A percentile compares a stretch with the other conserved stretches of the same genome.
Conservation (phyloP, 2,113 vertebrate genomes). For the Mormoops blainvillei region DNA sequence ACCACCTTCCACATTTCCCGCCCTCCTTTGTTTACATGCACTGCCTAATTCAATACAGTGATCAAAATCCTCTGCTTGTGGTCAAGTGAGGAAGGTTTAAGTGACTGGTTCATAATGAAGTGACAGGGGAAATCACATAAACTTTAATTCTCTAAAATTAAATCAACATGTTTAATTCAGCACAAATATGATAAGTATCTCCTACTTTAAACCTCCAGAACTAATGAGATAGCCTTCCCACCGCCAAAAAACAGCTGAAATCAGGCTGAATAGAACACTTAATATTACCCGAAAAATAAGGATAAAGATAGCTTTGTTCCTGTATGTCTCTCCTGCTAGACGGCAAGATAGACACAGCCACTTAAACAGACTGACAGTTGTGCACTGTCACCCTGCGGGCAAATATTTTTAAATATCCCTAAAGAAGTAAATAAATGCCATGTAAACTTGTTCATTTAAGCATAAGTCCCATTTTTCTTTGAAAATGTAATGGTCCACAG, state of each 20-base stretch:
- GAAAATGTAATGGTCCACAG: background rate
- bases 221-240: background rate
- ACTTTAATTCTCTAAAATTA: conserved; percentile 20
- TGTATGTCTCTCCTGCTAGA: background rate
- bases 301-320: background rate
- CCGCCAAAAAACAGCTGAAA: background rate
- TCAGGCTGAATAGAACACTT: background rate
- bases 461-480: background rate
- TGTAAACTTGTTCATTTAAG: background rate
- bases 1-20: background rate
- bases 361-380: background rate
- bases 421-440: background rate
- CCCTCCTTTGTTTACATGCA: background rate
- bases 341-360: background rate
- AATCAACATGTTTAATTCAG: background rate
- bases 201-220: background rate
- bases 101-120: background rate
- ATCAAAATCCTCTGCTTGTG: background rate
- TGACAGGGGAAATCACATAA: background rate
- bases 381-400: background rate
- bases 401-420: background rate
- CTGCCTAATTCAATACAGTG: background rate
- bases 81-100: background rate
- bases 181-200: background rate
- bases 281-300: background rate